Base-by-base conservation (phyloP, 2,113 vertebrate species). In the Zapus hudsonius region DNA sequence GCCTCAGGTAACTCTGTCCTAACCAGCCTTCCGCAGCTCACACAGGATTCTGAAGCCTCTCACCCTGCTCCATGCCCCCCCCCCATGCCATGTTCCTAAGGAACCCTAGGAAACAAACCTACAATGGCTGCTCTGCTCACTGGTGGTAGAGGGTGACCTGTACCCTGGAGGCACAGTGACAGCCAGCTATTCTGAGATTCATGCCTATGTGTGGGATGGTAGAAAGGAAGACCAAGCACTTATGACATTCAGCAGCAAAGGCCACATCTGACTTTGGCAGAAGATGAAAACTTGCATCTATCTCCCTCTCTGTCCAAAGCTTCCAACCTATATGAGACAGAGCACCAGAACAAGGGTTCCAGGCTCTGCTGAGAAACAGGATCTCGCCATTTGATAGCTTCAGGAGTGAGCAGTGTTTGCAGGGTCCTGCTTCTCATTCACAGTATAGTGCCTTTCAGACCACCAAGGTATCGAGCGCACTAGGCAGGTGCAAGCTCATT, bases 41-140 rank as follows among this genome's bases (percentile, higher is more conserved):
- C 25, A 7, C 27, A 20, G 38, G 2, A 38, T 11, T 33, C 40
- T 19, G 59, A 29, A 31, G 8, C 17, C 33, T 27, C 52, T 29
- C 72, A 0, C 3, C 33, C 33, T 66, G n/a, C 61, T 52, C 25
- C 23, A 5, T 2, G 16, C 55, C 44, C 36, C 1, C 40, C n/a
- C n/a, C n/a, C n/a, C n/a, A n/a, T n/a, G n/a, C n/a, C 38, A n/a
- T 17, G 0, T 9, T 38, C 9, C 6, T 42, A 17, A 3, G 0
- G 2, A 6, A 7, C 4, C 31, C 31, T 63, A 55, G 63, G 36
- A 70, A 75, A n/a, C 31, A 78, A 57, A 72, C 17, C 33, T 2
- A 3, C 19, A 10, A 16, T 12, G 23, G 36, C 44, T 52, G 57
- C 7, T 61, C 25, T 61, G 25, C 44, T 84, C 66, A 31, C 4